These are phyloP conservation scores for Macrobrachium nipponense DNA, from an alignment of 1,140 invertebrate genomes.

Conservation along the genomic window DNA sequence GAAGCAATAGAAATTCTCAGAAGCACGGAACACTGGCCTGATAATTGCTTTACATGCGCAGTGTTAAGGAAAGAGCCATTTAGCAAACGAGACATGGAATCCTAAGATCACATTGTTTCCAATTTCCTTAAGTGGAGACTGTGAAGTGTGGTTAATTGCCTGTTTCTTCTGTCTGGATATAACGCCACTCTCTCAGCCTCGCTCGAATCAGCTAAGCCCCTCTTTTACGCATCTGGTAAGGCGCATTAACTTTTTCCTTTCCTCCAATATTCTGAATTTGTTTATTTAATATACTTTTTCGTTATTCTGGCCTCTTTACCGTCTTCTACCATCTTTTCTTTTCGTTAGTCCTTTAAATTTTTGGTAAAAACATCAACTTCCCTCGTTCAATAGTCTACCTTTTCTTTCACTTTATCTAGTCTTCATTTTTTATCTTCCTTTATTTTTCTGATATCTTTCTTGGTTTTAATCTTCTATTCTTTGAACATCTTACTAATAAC, in stretches of 20 bases:
- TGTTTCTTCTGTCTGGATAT: no score
- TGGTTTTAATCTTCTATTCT: background rate
- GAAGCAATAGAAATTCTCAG: no score
- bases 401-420: background rate
- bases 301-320: background rate
- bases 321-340: background rate
- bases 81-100: no score
- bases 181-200: no score
- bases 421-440: background rate
- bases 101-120: no score
- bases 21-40: no score
- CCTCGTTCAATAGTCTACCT: background rate
- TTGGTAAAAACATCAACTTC: background rate
- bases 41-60: no score
- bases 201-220: no score
- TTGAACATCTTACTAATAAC: background rate
- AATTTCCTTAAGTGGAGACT: no score
- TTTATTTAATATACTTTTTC: background rate
- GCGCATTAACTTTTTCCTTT: background rate
- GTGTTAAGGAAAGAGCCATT: no score
- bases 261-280: background rate
- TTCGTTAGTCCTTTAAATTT: background rate
- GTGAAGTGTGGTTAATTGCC: no score
- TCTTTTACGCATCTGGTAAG: background rate
- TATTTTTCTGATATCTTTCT: background rate